Evolutionary conservation across 2,113 vertebrate species (phyloP), one percentile per base, ranked within the genome.

Genomic region (Dermatemys mawii): DNA sequence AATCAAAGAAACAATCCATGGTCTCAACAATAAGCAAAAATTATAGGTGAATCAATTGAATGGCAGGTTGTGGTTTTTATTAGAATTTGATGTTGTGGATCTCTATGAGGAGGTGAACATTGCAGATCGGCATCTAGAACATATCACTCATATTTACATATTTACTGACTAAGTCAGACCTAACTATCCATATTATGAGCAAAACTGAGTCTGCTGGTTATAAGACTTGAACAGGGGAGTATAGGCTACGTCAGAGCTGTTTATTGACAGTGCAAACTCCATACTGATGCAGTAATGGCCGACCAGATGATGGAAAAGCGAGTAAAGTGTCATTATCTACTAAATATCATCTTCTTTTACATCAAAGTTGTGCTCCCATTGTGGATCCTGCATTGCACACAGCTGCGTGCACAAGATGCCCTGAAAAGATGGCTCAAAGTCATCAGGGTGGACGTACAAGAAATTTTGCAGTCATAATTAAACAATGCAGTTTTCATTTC

Each of bases 311-410:
- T 5, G 44, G 81, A 17, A 60, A 1, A 19, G 46, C 51, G 38
- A 13, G 60, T 2, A 6, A 82, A 10, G 26, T 1, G 4, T 50
- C 17, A 29, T 6, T 16, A 48, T 17, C 75, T 12, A 26, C 38
- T 16, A 6, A 57, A 27, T 0, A 26, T 55, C 55, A 50, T 3
- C 80, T 3, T 3, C 41, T 1, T 1, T 57, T 24, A 4, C 67
- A 44, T 46, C 86, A 12, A 14, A 92, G 75, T n/a, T 49, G 6
- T 0, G 3, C 1, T 13, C 35, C 44, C 57, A 29, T 21, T 4
- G 3, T 0, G 21, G 1, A 27, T 2, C 14, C 73, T 75, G 35
- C 21, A 1, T 27, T 9, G 5, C n/a, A 29, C 7, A 17, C 1
- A 4, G 51, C 2, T 53, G 5, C 29, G 6, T 24, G 3, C n/a